Evolutionary conservation across 2,797 vertebrate genomes (phyloP), one percentile per base, ranked within the genome.

Genomic region (Tachyglossus aculeatus): DNA sequence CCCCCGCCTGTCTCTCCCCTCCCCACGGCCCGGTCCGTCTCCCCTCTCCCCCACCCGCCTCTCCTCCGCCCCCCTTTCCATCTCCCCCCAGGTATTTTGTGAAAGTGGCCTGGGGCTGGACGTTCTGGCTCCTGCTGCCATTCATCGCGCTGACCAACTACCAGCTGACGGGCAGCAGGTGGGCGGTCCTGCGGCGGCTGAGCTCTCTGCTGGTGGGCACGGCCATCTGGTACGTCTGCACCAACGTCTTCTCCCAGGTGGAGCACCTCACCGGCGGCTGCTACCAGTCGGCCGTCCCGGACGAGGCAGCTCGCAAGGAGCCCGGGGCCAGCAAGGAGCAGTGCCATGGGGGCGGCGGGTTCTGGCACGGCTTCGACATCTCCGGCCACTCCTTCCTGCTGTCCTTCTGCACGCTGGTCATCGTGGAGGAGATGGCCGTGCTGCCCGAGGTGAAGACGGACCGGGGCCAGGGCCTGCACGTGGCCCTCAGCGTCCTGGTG

Each of bases 81-180:
- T 84, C 53, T 54, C 61, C 62, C 64, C 80, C 44, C 92, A 99
- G 98, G 8, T 98, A 96, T 73, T 98, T 99, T 55, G 97, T 99
- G 68, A 99, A 99, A 86, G 0, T 97, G 60, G 96, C 96, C 53
- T 99, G 97, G 97, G 96, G 92, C 8, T 99, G 98, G 98, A 99
- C 96, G 0, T 74, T 99, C 80, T 82, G 92, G 61, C 94, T 98
- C 37, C 93, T 99, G 45, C 90, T 96, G 8, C 97, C 96, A 16
- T 99, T 99, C 91, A 88, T 99, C 10, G 40, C 90, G 10, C 84
- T 97, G 41, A 96, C 92, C 84, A 94, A 94, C 82, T 93, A 92
- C 4, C 84, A 89, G 55, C 83, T 92, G 74, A 84, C 80, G 1
- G 77, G 67, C 78, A 94, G 81, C 5, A 8, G 65, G 3, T 21